phyloP scores from a whole-genome alignment of 2,113 vertebrate genomes.

The Phrynosoma blainvillii region DNA sequence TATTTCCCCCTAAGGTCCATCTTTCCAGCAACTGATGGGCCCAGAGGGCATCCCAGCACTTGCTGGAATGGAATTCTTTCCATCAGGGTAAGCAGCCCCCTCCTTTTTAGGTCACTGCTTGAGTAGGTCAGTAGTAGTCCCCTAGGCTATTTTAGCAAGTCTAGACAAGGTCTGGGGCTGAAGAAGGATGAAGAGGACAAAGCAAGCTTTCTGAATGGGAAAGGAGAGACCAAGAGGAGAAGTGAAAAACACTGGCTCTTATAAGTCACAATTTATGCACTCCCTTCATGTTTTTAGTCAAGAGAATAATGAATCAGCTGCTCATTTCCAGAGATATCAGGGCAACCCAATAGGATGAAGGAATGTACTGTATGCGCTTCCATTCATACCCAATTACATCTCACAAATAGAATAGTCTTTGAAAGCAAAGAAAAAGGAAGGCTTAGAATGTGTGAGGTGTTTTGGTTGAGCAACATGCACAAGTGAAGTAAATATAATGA shows the following conservation, averaged over 20 bases:
- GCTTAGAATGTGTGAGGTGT: neutral
- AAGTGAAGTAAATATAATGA: neutral
- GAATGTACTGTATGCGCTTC: neutral
- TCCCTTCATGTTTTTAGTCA: neutral
- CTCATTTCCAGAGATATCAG: neutral
- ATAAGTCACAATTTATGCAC: neutral
- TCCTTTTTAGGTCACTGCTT: constrained; percentile 60
- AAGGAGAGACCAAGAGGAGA: neutral
- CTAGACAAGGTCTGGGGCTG: neutral
- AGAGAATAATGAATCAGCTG: constrained; percentile 3
- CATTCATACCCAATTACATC: constrained; percentile 11
- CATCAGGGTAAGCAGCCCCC: constrained; percentile 40
- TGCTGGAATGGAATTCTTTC: neutral
- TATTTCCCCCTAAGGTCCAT: neutral
- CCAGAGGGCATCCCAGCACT: accelerated
- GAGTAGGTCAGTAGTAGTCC: constrained; percentile 52
- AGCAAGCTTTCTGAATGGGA: accelerated
- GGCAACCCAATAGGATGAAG: neutral
- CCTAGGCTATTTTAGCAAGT: neutral
- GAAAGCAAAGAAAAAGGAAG: neutral
- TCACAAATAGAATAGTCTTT: neutral
- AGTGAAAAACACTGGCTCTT: neutral
- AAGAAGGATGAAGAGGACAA: neutral
- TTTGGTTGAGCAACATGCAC: neutral
- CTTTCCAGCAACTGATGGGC: accelerated